Conservation (phyloP, 2,113 vertebrate species). For the Kobus ellipsiprymnus region DNA sequence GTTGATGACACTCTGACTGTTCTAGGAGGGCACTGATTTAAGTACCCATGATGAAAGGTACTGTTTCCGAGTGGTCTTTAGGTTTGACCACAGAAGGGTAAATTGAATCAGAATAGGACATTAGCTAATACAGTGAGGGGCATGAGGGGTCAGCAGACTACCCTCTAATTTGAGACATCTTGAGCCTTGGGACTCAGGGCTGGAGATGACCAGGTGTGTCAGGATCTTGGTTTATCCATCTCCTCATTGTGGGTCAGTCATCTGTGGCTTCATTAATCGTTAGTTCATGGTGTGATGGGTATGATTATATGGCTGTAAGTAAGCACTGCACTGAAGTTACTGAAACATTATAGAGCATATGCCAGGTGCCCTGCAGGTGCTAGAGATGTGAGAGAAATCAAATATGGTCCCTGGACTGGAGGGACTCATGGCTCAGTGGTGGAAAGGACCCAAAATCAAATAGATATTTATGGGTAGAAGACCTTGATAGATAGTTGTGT, state of each 20-base stretch:
- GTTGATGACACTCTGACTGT: background rate
- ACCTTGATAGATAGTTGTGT: background rate
- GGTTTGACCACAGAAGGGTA: background rate
- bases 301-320: background rate
- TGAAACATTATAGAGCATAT: background rate
- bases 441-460: background rate
- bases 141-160: background rate
- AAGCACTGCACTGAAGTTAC: background rate
- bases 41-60: background rate
- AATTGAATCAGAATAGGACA: background rate
- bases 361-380: background rate
- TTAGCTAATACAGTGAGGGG: background rate
- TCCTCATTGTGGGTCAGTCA: background rate
- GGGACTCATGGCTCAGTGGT: background rate
- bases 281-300: background rate
- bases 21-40: background rate
- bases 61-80: background rate
- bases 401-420: background rate
- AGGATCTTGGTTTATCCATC: background rate
- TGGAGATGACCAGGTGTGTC: background rate
- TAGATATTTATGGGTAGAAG: background rate
- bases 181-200: background rate
- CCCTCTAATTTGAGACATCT: background rate
- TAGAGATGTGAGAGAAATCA: background rate
- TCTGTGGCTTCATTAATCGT: background rate